Evolutionary conservation across 2,888 invertebrate species (phyloP).

Genomic region (Heteromurus nitidus): DNA sequence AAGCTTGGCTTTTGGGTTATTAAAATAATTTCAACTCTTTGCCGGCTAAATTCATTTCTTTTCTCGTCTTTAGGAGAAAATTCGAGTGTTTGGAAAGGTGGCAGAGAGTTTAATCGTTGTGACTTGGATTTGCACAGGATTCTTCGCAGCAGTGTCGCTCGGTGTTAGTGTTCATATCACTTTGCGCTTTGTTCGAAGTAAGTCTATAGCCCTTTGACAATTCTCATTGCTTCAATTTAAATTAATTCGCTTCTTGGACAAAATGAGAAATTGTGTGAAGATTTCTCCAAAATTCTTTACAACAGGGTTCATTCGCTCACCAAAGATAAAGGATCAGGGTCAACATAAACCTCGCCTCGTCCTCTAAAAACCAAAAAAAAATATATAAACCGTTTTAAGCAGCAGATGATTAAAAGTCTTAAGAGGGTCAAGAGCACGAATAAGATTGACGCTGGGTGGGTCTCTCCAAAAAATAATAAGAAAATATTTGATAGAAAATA

Average conservation of each 20-base stretch:
- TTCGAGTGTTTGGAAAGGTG: conserved; percentile 50
- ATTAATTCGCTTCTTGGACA: too few species aligned
- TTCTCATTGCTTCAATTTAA: conserved; percentile 23
- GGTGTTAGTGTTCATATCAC: conserved; percentile 51
- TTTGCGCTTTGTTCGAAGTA: conserved; percentile 52
- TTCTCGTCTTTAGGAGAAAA: conserved; percentile 56
- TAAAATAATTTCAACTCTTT: neutral
- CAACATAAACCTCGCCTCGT: conserved; percentile 32
- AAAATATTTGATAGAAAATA: too few species aligned
- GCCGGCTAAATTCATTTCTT: neutral
- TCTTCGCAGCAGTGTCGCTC: conserved; percentile 53
- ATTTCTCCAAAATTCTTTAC: neutral
- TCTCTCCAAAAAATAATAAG: too few species aligned
- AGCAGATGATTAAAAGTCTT: conserved; percentile 25
- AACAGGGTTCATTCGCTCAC: conserved; percentile 52
- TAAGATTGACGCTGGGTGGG: conserved; percentile 51
- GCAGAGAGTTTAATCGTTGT: conserved; percentile 57
- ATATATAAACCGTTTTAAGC: too few species aligned
- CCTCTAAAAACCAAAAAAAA: conserved; percentile 25
- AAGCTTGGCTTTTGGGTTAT: neutral
- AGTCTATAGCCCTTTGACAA: too few species aligned
- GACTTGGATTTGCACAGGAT: conserved; percentile 60
- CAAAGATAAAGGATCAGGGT: conserved; percentile 53
- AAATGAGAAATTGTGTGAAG: too few species aligned
- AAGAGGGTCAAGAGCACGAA: conserved; percentile 29